phyloP scores from a whole-genome alignment of 2,113 vertebrate species.

The Hylia prasina region DNA sequence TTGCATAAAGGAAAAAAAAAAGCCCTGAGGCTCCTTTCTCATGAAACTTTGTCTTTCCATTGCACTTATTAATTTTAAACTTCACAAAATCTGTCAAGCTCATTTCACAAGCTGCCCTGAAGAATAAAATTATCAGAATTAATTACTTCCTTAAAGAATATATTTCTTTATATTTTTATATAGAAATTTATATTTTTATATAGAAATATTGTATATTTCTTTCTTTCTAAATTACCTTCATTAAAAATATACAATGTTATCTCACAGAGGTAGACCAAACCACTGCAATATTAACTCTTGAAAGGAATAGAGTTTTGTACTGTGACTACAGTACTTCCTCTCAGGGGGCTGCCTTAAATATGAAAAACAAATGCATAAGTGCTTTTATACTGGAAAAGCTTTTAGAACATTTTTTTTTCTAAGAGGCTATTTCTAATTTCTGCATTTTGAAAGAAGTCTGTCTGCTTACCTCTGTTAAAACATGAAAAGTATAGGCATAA shows the following conservation, averaged over 20 bases:
- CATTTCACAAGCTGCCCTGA: conserved; percentile 8
- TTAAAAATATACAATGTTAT: neutral
- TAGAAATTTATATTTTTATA: too few relatives aligned
- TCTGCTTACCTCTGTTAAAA: conserved; percentile 83
- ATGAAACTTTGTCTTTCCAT: neutral
- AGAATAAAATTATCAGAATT: conserved; percentile 8
- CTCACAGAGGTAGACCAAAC: neutral
- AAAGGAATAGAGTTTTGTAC: neutral
- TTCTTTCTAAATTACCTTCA: conserved; percentile 2
- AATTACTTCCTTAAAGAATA: conserved; percentile 3
- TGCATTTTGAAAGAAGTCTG: neutral
- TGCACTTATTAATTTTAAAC: conserved; percentile 3
- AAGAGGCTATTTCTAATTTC: neutral
- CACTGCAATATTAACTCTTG: neutral
- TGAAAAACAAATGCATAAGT: neutral
- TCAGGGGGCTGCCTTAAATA: neutral
- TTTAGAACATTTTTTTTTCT: neutral
- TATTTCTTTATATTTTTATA: neutral
- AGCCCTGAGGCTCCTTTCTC: neutral
- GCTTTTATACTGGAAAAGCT: neutral
- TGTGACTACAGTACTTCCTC: neutral
- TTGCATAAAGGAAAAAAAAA: conserved; percentile 3
- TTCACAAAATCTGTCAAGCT: neutral
- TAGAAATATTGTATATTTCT: too few relatives aligned
- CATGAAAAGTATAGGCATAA: conserved; percentile 84